Evolutionary conservation across 2,113 vertebrate genomes (phyloP).

Genomic region (Gasterosteus nipponicus): DNA sequence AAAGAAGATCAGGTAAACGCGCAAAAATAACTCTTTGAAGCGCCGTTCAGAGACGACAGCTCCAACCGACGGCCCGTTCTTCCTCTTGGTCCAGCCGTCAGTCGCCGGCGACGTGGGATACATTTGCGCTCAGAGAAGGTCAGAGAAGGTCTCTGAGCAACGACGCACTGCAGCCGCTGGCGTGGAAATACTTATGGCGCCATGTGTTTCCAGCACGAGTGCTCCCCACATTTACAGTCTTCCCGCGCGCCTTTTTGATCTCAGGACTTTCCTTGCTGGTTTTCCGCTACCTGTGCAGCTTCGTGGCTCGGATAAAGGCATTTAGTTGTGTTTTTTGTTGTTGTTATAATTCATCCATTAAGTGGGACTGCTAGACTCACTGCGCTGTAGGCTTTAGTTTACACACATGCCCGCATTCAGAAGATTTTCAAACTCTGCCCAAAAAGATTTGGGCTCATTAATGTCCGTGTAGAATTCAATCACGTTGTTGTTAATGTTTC

Average conservation of each 20-base stretch:
- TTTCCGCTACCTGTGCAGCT: neutral
- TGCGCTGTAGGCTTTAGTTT: neutral
- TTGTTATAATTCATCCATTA: slow-evolving; percentile 2
- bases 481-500: neutral
- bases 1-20: neutral
- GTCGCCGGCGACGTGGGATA: slow-evolving; percentile 11
- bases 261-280: slow-evolving; percentile 1
- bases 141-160: neutral
- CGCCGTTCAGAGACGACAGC: neutral
- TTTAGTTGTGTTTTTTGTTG: neutral
- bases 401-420: neutral
- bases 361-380: neutral
- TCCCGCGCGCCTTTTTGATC: neutral
- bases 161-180: neutral
- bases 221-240: neutral
- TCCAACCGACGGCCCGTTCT: slow-evolving; percentile 17
- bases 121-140: neutral
- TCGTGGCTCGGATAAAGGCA: neutral
- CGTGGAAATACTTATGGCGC: neutral
- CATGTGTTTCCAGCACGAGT: neutral
- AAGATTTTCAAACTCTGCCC: neutral
- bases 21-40: slow-evolving; percentile 1
- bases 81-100: slow-evolving; percentile 32
- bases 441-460: neutral
- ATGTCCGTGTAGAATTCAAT: neutral